Evolutionary conservation across 2,888 invertebrate genomes (phyloP).

Genomic region (Ophraella communa): DNA sequence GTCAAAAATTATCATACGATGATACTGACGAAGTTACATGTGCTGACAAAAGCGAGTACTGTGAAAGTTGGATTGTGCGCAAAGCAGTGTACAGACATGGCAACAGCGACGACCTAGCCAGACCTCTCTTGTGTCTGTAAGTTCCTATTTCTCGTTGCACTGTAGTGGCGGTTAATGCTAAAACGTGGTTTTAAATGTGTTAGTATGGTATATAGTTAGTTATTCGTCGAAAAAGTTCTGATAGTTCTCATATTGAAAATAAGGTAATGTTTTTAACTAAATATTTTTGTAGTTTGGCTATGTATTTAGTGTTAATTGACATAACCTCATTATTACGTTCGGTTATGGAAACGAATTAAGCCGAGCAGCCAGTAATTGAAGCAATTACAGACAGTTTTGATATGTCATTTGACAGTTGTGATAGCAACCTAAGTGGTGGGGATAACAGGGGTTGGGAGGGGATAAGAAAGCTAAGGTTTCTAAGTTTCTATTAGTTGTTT

Average conservation of each 20-base stretch:
- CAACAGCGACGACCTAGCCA: conserved; percentile 29
- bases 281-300: background rate
- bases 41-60: conserved; percentile 36
- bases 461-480: background rate
- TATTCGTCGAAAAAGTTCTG: background rate
- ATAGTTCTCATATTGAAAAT: background rate
- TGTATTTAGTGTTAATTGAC: background rate
- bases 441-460: background rate
- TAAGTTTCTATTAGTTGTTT: too few species aligned
- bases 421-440: conserved; percentile 2
- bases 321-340: conserved; percentile 15
- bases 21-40: conserved; percentile 37
- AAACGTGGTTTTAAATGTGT: conserved; percentile 5
- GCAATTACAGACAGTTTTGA: background rate
- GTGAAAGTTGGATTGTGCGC: conserved; percentile 37
- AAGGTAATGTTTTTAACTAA: conserved; percentile 7
- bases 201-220: background rate
- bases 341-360: background rate
- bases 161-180: conserved; percentile 30
- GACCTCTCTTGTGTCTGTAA: conserved; percentile 24
- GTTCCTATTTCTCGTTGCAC: conserved; percentile 30
- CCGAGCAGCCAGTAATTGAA: background rate
- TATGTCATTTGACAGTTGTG: conserved; percentile 2
- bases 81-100: conserved; percentile 22
- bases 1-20: conserved; percentile 32